Percentiles rank a stretch among this genome's conserved stretches.
Conservation (phyloP, 1,140 invertebrate species). For the Papilio xuthus region DNA sequence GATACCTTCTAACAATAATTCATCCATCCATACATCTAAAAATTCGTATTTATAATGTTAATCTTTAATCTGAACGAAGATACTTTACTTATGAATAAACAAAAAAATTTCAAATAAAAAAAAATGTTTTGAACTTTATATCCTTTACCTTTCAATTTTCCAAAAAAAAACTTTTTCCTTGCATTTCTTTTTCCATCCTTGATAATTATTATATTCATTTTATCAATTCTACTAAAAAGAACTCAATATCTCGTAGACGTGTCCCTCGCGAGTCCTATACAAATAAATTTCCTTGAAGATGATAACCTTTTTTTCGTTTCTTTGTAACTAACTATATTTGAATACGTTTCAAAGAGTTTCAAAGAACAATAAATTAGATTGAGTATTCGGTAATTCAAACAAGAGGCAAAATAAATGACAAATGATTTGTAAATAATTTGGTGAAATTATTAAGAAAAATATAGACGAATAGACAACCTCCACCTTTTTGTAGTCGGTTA, state of each 20-base stretch:
- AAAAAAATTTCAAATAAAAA: too few species aligned
- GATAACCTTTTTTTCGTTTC: background rate
- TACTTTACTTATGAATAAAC: too few species aligned
- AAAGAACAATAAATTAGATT: background rate
- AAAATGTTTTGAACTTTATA: too few species aligned
- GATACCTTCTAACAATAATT: too few species aligned
- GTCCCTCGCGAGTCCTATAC: constrained; percentile 2
- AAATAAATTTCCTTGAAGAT: background rate
- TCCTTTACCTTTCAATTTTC: too few species aligned
- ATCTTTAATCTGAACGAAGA: too few species aligned
- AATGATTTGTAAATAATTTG: too few species aligned
- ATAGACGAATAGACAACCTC: too few species aligned
- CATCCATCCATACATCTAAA: too few species aligned
- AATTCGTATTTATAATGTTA: too few species aligned
- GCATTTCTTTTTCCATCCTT: background rate
- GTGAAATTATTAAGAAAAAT: too few species aligned
- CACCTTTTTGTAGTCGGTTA: too few species aligned
- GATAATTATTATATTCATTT: background rate
- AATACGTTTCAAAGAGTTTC: constrained; percentile 3
- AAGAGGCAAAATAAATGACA: background rate
- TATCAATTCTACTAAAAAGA: background rate
- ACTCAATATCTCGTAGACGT: background rate
- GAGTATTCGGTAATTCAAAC: constrained; percentile 12
- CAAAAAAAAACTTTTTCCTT: background rate
- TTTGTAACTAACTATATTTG: constrained; percentile 11